Percentiles rank a stretch among this genome's conserved stretches.
These are phyloP conservation scores for Melipona quadrifasciata DNA, from an alignment of 1,140 invertebrate species.

Conservation along the genomic window DNA sequence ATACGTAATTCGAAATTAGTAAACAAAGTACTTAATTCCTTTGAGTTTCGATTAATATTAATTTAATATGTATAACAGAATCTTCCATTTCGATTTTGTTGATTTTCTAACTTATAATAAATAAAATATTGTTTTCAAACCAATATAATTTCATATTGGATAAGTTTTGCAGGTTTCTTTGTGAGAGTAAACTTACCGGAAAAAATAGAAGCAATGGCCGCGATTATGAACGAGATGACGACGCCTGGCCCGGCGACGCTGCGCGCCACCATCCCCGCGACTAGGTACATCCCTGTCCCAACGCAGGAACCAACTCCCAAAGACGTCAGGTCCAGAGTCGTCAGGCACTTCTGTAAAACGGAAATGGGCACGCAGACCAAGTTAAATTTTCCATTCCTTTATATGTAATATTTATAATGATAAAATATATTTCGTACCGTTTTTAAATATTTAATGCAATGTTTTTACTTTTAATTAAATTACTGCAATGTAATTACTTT, in stretches of 20 bases:
- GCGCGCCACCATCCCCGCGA: conserved; percentile 94
- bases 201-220: conserved; percentile 94
- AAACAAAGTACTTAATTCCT: too few species aligned
- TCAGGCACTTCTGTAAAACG: conserved; percentile 91
- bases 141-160: background rate
- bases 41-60: too few species aligned
- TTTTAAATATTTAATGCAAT: background rate
- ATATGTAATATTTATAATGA: background rate
- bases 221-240: conserved; percentile 94
- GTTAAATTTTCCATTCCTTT: background rate
- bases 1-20: too few species aligned
- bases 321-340: conserved; percentile 93
- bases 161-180: background rate
- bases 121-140: too few species aligned
- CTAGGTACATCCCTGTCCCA: conserved; percentile 96
- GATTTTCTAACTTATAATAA: too few species aligned
- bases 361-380: background rate
- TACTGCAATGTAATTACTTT: too few species aligned
- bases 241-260: conserved; percentile 94
- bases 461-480: background rate
- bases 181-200: conserved; percentile 85
- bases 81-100: too few species aligned
- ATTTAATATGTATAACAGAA: too few species aligned
- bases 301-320: conserved; percentile 96
- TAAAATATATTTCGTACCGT: background rate